A percentile compares a stretch with the other conserved stretches of the same genome.
phyloP scores from a whole-genome alignment of 2,888 invertebrate species.

The Acanthosepion pharaonis region DNA sequence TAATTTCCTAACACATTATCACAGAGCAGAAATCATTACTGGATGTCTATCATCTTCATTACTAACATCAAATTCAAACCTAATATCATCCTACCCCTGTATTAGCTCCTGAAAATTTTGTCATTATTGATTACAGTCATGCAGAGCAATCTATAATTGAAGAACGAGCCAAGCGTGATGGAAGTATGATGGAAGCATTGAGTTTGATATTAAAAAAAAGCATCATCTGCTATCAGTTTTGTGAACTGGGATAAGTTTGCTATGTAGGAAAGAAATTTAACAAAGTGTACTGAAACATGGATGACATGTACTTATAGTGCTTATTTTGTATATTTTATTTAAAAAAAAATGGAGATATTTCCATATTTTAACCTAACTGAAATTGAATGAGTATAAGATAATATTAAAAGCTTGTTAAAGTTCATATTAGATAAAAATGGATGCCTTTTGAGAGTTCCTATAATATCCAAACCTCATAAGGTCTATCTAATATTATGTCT shows the following conservation, averaged over 20 bases:
- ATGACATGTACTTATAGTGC: no score
- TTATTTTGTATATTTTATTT: no score
- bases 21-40: not conserved
- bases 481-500: no score
- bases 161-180: not conserved
- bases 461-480: no score
- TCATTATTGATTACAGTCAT: not conserved
- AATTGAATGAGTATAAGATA: no score
- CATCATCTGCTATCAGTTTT: conserved; percentile 1
- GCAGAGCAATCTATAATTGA: not conserved
- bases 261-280: not conserved
- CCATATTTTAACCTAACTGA: no score
- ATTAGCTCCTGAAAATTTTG: not conserved
- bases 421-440: no score
- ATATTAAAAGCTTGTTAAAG: no score
- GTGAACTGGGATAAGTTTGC: not conserved
- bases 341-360: no score
- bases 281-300: not conserved
- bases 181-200: not conserved
- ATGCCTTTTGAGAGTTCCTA: no score
- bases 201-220: not conserved
- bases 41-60: not conserved
- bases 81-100: not conserved
- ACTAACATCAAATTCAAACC: not conserved
- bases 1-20: conserved; percentile 6